Evolutionary conservation across 2,797 vertebrate species (phyloP).

Genomic region (Avahi laniger): DNA sequence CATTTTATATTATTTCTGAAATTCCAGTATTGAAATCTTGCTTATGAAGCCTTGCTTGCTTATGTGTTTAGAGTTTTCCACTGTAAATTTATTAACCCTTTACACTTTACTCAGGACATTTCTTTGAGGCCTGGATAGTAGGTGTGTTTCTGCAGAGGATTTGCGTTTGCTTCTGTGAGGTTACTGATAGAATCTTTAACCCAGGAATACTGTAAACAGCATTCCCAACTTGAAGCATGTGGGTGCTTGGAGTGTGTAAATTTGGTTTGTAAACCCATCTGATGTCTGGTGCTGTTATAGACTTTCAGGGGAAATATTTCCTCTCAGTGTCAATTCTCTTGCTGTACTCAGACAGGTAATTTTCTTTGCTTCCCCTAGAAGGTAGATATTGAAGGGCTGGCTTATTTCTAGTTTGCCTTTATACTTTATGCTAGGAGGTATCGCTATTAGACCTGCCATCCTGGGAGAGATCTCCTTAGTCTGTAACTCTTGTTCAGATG

Average conservation of each 20-base stretch:
- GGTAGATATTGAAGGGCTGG: neutral
- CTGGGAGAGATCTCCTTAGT: neutral
- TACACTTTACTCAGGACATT: neutral
- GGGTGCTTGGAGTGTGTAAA: neutral
- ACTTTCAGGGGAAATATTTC: neutral
- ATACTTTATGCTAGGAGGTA: neutral
- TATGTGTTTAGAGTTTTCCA: neutral
- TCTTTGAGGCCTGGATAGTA: neutral
- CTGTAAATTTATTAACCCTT: neutral
- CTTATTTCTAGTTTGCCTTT: neutral
- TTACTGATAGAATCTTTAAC: neutral
- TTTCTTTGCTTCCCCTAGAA: neutral
- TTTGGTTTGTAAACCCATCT: neutral
- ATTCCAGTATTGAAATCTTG: neutral
- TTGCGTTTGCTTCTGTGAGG: neutral
- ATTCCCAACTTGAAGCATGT: neutral
- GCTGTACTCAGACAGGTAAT: neutral
- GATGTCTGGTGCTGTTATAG: neutral
- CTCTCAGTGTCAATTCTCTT: neutral
- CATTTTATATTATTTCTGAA: neutral
- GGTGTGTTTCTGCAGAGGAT: neutral
- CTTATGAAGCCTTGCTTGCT: neutral
- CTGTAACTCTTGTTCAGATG: neutral
- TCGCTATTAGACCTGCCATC: neutral
- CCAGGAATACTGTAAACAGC: neutral